These are phyloP conservation scores for Dissostichus mawsoni DNA, from an alignment of 2,113 vertebrate genomes.

Conservation along the genomic window DNA sequence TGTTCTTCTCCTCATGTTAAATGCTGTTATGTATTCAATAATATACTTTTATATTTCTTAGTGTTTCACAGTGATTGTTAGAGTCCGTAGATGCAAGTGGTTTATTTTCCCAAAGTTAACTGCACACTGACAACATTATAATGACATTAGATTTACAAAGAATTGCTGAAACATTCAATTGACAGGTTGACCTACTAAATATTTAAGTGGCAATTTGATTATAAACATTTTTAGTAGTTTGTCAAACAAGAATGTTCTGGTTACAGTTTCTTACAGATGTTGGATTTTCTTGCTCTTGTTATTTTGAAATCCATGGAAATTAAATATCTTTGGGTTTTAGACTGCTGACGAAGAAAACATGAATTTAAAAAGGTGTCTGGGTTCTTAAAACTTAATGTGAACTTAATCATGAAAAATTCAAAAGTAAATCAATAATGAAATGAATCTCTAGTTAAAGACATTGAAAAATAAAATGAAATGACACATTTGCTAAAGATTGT, in stretches of 20 bases:
- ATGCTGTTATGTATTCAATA: not conserved
- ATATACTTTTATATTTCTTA: not conserved
- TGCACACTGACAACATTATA: not conserved
- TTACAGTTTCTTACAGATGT: not conserved
- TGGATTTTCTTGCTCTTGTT: not conserved
- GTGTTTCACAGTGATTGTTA: conserved; percentile 7
- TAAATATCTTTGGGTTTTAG: conserved; percentile 34
- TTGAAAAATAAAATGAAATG: not conserved
- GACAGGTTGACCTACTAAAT: not conserved
- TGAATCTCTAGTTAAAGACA: not conserved
- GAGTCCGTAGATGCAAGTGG: not conserved
- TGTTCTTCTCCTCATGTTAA: not conserved
- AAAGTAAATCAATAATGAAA: not conserved
- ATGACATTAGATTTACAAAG: not conserved
- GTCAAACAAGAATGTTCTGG: not conserved
- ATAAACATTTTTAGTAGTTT: not conserved
- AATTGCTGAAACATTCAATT: not conserved
- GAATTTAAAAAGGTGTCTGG: not conserved
- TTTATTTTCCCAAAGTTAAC: not conserved
- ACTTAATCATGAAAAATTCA: not conserved
- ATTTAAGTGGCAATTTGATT: not conserved
- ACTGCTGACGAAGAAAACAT: not conserved
- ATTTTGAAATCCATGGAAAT: not conserved
- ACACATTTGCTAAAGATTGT: not conserved
- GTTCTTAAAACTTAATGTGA: not conserved